Percentiles rank a stretch among this genome's conserved stretches.
phyloP scores from a whole-genome alignment of 1,140 invertebrate species.

The Bombus terrestris region DNA sequence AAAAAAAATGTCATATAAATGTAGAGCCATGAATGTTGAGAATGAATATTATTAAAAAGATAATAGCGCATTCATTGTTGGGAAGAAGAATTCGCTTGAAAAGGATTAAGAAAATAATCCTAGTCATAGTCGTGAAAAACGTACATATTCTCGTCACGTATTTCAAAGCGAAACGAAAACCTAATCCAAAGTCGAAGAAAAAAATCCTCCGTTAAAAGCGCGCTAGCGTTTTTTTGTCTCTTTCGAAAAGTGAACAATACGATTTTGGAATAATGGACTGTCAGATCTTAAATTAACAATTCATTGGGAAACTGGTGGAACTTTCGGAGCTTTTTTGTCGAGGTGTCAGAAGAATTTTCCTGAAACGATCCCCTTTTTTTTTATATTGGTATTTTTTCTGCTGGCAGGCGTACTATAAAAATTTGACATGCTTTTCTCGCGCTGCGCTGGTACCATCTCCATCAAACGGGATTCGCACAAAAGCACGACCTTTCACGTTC shows the following conservation, averaged over 20 bases:
- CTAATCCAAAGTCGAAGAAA: not conserved
- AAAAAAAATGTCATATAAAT: too few relatives aligned
- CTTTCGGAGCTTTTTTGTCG: not conserved
- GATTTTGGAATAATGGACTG: slow-evolving; percentile 12
- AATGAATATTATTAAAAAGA: not conserved
- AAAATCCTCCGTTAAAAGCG: not conserved
- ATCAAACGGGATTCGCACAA: not conserved
- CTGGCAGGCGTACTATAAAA: not conserved
- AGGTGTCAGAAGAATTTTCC: not conserved
- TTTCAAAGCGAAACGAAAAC: not conserved
- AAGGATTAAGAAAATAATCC: not conserved
- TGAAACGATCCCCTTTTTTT: not conserved
- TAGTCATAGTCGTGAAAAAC: too few relatives aligned
- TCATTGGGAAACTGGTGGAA: not conserved
- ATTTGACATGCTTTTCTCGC: not conserved
- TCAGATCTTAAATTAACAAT: slow-evolving; percentile 9
- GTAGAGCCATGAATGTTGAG: too few relatives aligned
- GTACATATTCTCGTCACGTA: not conserved
- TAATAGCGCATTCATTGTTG: not conserved
- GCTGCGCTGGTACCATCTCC: not conserved
- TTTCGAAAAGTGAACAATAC: not conserved
- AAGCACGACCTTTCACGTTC: not conserved
- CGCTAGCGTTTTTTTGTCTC: not conserved
- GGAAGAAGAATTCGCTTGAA: not conserved
- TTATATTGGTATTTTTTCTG: not conserved